A percentile compares a stretch with the other conserved stretches of the same genome.
These are phyloP conservation scores for Cyanistes caeruleus DNA, from an alignment of 2,113 vertebrate species.

Conservation along the genomic window DNA sequence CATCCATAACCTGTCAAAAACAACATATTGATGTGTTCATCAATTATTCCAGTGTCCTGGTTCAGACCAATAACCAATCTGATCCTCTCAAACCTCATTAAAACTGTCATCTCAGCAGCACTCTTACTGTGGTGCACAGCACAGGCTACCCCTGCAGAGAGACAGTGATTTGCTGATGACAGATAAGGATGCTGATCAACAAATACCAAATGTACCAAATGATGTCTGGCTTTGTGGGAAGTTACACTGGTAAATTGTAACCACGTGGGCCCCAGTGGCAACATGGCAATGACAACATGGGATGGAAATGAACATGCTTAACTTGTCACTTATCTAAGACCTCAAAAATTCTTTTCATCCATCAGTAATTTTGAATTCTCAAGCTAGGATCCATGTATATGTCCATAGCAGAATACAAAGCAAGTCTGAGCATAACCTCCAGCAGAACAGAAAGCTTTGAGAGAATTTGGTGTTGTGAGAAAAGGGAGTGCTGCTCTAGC, in stretches of 20 bases:
- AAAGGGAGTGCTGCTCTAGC: neutral
- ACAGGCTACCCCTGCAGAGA: neutral
- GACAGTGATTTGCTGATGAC: neutral
- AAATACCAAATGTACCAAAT: neutral
- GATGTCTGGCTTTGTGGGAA: neutral
- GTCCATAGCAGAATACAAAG: neutral
- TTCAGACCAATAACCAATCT: neutral
- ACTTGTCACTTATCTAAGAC: neutral
- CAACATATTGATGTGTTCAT: neutral
- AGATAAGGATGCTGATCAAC: neutral
- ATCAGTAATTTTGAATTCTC: neutral
- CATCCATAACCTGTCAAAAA: neutral
- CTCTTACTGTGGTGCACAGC: neutral
- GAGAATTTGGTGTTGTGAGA: neutral
- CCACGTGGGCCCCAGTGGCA: neutral
- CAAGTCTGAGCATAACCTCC: neutral
- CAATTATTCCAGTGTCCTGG: neutral
- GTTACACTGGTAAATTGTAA: neutral
- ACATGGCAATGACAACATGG: fast-evolving
- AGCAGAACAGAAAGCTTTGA: neutral
- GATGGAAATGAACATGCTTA: neutral
- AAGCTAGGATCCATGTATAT: neutral
- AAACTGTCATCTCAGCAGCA: neutral
- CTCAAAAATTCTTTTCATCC: neutral
- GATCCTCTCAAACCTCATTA: neutral